phyloP scores from a whole-genome alignment of 2,113 vertebrate species.

The Dasyprocta punctata region DNA sequence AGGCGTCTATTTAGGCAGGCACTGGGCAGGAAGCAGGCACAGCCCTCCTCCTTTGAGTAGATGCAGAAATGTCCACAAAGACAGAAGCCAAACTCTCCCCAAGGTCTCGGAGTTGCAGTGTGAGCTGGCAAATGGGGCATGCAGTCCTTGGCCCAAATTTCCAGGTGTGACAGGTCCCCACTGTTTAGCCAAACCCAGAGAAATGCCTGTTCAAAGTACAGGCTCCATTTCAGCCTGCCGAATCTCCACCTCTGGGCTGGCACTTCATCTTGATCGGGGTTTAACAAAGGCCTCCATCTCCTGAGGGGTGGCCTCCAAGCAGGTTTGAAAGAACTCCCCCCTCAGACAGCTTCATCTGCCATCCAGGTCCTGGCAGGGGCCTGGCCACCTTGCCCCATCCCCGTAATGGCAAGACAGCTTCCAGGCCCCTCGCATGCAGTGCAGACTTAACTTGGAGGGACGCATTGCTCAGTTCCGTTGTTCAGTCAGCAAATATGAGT shows the following conservation, averaged over 20 bases:
- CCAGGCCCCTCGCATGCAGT: background rate
- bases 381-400: background rate
- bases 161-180: background rate
- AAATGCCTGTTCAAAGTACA: background rate
- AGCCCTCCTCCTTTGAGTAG: background rate
- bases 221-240: background rate
- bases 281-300: conserved; percentile 37
- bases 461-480: background rate
- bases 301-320: background rate
- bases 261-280: background rate
- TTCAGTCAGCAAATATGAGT: background rate
- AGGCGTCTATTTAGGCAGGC: background rate
- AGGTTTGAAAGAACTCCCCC: background rate
- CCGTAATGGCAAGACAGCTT: background rate
- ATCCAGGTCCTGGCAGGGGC: background rate
- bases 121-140: background rate
- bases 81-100: background rate
- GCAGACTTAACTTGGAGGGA: background rate
- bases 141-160: conserved; percentile 38
- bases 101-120: conserved; percentile 3
- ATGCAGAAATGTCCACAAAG: background rate
- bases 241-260: background rate
- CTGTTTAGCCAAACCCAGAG: conserved; percentile 8
- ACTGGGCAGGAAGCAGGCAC: background rate
- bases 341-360: background rate